phyloP scores from a whole-genome alignment of 2,113 vertebrate genomes.

The Charina bottae region DNA sequence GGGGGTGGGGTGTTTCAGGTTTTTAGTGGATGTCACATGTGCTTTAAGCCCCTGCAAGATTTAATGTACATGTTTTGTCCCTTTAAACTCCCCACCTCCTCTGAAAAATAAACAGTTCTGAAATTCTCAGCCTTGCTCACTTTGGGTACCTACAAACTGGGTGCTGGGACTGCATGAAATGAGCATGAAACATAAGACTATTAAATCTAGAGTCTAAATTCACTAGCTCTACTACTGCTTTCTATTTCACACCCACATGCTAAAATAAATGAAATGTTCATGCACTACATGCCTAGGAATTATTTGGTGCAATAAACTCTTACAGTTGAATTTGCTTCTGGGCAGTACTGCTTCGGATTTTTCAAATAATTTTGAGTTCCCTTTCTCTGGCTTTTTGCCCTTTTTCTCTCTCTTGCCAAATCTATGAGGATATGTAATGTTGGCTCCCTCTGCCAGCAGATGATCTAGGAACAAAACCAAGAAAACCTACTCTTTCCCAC shows the following conservation, averaged over 20 bases:
- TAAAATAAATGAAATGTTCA: background rate
- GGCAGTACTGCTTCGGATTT: background rate
- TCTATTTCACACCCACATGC: background rate
- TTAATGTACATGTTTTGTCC: background rate
- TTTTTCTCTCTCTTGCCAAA: background rate
- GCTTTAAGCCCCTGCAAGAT: background rate
- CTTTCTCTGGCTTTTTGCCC: background rate
- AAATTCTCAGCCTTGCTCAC: background rate
- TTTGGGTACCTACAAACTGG: background rate
- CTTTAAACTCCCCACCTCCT: background rate
- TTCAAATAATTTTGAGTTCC: background rate
- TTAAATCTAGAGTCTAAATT: background rate
- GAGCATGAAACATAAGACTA: background rate
- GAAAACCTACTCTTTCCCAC: background rate
- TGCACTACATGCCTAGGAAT: background rate
- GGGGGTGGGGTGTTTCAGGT: background rate
- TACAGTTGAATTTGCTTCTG: background rate
- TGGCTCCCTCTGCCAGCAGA: background rate
- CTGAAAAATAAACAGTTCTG: background rate
- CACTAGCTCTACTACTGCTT: background rate
- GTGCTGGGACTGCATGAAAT: background rate
- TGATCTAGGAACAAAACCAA: background rate
- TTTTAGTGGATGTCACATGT: background rate
- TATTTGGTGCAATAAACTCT: background rate
- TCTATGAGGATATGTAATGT: background rate